These are phyloP conservation scores for Centrocercus urophasianus DNA, from an alignment of 2,113 vertebrate species.

Conservation along the genomic window DNA sequence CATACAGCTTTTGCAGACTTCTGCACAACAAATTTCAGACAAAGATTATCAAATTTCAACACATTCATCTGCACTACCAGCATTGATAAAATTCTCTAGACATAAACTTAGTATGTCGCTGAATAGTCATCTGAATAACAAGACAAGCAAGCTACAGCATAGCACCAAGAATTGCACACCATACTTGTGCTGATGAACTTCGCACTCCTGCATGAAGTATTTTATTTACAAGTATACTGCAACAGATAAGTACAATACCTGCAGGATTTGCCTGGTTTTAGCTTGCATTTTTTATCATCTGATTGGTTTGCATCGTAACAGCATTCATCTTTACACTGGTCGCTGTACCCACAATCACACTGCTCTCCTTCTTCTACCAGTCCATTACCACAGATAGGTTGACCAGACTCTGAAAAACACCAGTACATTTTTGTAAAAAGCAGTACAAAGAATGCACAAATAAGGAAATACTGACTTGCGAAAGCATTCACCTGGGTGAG, in stretches of 20 bases:
- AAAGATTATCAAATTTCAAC: background rate
- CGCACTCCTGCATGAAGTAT: background rate
- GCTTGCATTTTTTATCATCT: conserved; percentile 87
- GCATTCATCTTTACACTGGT: conserved; percentile 92
- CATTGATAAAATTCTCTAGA: background rate
- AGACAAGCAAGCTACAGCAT: background rate
- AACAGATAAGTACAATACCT: conserved; percentile 78
- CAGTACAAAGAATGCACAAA: background rate
- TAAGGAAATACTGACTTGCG: background rate
- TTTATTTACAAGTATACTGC: background rate
- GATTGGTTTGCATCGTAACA: conserved; percentile 88
- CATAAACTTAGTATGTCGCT: background rate
- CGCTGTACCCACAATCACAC: conserved; percentile 96
- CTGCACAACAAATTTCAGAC: background rate
- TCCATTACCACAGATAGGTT: conserved; percentile 97
- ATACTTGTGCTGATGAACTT: background rate
- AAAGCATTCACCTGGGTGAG: background rate
- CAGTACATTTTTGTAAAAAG: background rate
- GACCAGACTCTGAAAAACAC: conserved; percentile 89
- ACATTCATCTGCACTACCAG: background rate
- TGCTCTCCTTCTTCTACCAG: conserved; percentile 92
- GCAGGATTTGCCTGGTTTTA: conserved; percentile 84
- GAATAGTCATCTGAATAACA: background rate
- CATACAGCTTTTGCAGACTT: background rate
- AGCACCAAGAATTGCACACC: background rate